These are phyloP conservation scores for Notechis scutatus DNA, from an alignment of 2,113 vertebrate genomes.

Conservation along the genomic window DNA sequence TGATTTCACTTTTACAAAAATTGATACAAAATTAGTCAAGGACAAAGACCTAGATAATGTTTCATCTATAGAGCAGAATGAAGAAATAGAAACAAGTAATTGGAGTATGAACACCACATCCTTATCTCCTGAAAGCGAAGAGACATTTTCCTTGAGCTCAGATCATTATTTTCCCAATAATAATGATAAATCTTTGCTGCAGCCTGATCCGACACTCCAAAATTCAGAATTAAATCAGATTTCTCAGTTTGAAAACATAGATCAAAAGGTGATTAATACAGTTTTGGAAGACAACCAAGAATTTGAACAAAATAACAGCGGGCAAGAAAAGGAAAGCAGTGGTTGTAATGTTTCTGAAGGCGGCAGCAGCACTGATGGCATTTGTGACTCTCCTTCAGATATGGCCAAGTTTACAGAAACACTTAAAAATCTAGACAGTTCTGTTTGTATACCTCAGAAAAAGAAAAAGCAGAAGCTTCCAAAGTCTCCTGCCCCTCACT, in stretches of 20 bases:
- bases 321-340: slow-evolving; percentile 58
- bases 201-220: slow-evolving; percentile 25
- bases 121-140: slow-evolving; percentile 33
- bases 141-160: slow-evolving; percentile 19
- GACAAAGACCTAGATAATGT: slow-evolving; percentile 41
- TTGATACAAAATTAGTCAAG: slow-evolving; percentile 36
- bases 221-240: slow-evolving; percentile 41
- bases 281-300: slow-evolving; percentile 40
- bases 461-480: slow-evolving; percentile 75
- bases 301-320: slow-evolving; percentile 55
- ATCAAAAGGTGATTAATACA: neutral
- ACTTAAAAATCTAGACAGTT: slow-evolving; percentile 84
- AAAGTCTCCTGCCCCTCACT: slow-evolving; percentile 76
- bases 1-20: slow-evolving; percentile 40
- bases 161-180: slow-evolving; percentile 15
- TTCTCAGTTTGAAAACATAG: slow-evolving; percentile 43
- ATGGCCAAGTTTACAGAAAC: slow-evolving; percentile 85
- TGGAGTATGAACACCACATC: slow-evolving; percentile 22
- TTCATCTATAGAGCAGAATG: neutral
- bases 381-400: slow-evolving; percentile 77
- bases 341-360: slow-evolving; percentile 61
- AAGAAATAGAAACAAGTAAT: slow-evolving; percentile 51
- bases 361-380: slow-evolving; percentile 68
- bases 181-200: slow-evolving; percentile 24
- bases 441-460: slow-evolving; percentile 80